Conservation (phyloP, 2,113 vertebrate genomes). For the Aptenodytes forsteri region DNA sequence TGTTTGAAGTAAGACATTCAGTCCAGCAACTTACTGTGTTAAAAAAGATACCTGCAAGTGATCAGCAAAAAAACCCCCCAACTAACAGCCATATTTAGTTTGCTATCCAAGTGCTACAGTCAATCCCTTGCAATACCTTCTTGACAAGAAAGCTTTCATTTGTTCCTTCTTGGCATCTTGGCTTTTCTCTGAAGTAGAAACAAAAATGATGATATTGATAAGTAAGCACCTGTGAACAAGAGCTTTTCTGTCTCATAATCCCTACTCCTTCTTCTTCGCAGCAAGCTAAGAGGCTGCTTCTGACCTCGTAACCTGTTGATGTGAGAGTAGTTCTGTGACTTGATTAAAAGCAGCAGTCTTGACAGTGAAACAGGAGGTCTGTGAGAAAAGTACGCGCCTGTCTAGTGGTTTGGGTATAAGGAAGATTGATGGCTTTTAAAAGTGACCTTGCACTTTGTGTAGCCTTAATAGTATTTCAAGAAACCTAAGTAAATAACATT, state of each 20-base stretch:
- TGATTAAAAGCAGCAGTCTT: constrained; percentile 39
- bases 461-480: not conserved
- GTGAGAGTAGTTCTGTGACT: constrained; percentile 1
- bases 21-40: not conserved
- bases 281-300: constrained; percentile 1
- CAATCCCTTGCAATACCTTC: constrained; percentile 3
- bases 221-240: constrained; percentile 4
- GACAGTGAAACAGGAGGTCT: constrained; percentile 3
- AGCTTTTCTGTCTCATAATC: not conserved
- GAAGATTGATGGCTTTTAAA: constrained; percentile 24
- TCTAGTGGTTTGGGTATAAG: constrained; percentile 6
- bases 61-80: not conserved
- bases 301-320: constrained; percentile 50
- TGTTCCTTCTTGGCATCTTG: not conserved
- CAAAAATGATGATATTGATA: not conserved
- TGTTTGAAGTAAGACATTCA: not conserved
- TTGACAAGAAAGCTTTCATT: not conserved
- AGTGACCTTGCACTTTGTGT: not conserved
- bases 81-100: not conserved
- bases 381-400: not conserved
- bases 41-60: not conserved
- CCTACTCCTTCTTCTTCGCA: not conserved
- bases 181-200: constrained; percentile 32
- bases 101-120: not conserved
- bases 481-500: not conserved